Evolutionary conservation across 2,797 vertebrate genomes (phyloP).

Genomic region (Mormyrus proboscirostris): DNA sequence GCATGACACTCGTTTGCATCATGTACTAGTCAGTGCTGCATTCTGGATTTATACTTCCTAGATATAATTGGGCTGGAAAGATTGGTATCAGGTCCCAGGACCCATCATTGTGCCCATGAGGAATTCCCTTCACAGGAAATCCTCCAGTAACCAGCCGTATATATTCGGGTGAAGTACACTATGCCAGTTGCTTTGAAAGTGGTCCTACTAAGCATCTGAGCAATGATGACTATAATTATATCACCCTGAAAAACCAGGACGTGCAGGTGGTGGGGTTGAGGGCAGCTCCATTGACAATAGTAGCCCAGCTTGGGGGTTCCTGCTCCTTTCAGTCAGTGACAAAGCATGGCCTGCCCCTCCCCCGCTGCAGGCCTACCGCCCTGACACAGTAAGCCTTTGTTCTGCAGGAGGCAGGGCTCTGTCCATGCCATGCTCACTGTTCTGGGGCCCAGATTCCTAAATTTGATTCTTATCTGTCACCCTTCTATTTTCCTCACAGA

Average conservation of each 20-base stretch:
- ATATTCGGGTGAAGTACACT: neutral
- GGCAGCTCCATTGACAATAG: neutral
- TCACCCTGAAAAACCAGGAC: neutral
- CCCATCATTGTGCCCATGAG: neutral
- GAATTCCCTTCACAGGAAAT: neutral
- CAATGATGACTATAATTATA: neutral
- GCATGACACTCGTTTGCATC: neutral
- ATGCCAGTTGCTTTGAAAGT: neutral
- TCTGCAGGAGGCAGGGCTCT: neutral
- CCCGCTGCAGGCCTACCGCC: neutral
- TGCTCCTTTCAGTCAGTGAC: neutral
- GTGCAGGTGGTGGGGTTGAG: neutral
- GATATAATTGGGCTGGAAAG: neutral
- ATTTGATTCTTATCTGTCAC: constrained; percentile 15
- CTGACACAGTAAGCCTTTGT: neutral
- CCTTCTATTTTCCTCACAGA: constrained; percentile 61
- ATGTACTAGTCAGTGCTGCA: neutral
- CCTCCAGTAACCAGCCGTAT: neutral
- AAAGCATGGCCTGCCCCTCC: neutral
- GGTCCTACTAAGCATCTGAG: neutral
- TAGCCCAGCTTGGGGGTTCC: neutral
- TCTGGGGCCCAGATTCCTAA: neutral
- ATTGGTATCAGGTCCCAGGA: neutral
- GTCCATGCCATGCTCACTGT: constrained; percentile 10
- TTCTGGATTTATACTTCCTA: neutral